Conservation (phyloP, 2,888 invertebrate genomes). For the Thysanoteuthis rhombus region DNA sequence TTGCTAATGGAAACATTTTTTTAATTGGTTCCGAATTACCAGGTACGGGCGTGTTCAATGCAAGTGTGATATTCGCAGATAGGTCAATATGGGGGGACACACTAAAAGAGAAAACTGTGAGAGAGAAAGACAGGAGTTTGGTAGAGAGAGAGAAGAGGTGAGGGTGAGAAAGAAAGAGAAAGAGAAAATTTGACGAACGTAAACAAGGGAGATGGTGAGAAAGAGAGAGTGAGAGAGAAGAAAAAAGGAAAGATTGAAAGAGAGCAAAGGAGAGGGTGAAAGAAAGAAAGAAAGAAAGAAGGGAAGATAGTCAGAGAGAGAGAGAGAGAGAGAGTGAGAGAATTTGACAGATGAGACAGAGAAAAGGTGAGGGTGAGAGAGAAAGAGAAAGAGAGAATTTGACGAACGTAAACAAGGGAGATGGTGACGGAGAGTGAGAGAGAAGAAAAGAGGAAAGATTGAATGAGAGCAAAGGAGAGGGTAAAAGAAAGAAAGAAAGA, state of each 20-base stretch:
- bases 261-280: not conserved
- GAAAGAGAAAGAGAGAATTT: constrained; percentile 21
- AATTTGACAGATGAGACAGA: too few species aligned
- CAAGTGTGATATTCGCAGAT: too few species aligned
- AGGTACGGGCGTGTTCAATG: too few species aligned
- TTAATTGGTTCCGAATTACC: too few species aligned
- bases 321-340: constrained; percentile 28
- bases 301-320: not conserved
- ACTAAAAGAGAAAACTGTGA: not conserved
- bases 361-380: not conserved
- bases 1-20: too few species aligned
- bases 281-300: not conserved
- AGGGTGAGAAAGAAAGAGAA: not conserved
- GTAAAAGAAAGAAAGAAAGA: constrained; percentile 20
- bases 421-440: too few species aligned
- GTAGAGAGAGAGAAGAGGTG: not conserved
- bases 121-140: not conserved
- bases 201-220: not conserved
- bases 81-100: too few species aligned
- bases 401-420: too few species aligned
- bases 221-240: not conserved
- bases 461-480: constrained; percentile 26
- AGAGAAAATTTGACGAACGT: not conserved
- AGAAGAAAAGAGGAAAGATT: not conserved
- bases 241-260: not conserved